Evolutionary conservation across 2,797 vertebrate species (phyloP).

Genomic region (Neosilurus mollespiculum): DNA sequence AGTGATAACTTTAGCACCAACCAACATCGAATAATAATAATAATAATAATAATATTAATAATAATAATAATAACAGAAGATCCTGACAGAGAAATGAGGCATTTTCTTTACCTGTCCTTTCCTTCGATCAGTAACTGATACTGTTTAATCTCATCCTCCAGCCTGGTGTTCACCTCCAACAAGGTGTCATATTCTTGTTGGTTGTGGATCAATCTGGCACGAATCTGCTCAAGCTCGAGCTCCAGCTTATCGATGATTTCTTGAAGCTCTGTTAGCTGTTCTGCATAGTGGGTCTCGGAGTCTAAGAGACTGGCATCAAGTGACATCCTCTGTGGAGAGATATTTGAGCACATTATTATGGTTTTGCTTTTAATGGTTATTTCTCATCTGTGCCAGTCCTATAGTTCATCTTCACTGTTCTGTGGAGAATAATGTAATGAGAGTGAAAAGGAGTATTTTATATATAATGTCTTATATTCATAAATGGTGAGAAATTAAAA

Average conservation of each 20-base stretch:
- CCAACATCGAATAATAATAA: too few relatives aligned
- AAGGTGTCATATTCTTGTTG: constrained; percentile 78
- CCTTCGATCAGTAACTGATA: constrained; percentile 86
- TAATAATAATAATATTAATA: not conserved
- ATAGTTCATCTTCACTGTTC: not conserved
- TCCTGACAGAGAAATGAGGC: not conserved
- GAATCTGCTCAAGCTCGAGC: constrained; percentile 73
- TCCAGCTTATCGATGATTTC: constrained; percentile 73
- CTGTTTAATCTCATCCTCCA: constrained; percentile 86
- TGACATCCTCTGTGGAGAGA: constrained; percentile 61
- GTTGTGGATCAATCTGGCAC: constrained; percentile 76
- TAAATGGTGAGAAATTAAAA: too few relatives aligned
- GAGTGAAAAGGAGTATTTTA: too few relatives aligned
- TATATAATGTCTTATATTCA: too few relatives aligned
- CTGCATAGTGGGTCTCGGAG: constrained; percentile 55
- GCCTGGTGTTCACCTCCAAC: constrained; percentile 80
- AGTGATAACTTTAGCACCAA: not conserved
- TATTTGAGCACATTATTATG: not conserved
- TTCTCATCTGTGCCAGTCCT: not conserved
- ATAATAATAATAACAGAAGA: not conserved
- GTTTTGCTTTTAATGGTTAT: not conserved
- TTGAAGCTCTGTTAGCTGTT: constrained; percentile 68
- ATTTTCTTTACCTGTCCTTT: constrained; percentile 50
- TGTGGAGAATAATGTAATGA: not conserved
- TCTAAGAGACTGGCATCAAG: constrained; percentile 64